Base-by-base conservation (phyloP, 2,113 vertebrate species). In the Leiothrix lutea region DNA sequence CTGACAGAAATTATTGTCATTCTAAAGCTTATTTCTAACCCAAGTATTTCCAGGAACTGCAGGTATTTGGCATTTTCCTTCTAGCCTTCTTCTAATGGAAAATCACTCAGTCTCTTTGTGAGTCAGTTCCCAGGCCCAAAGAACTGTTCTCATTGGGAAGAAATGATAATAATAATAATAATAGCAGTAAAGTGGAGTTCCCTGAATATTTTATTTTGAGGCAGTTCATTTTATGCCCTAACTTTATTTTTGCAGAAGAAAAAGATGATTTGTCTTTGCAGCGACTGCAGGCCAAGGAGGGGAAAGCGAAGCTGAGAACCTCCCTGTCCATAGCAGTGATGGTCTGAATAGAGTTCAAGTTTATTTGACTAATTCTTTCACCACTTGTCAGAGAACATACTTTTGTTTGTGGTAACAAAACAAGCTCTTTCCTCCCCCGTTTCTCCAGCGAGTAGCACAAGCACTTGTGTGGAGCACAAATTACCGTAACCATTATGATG, bases 311-410 rank as follows among this genome's bases (percentile, higher is more conserved):
- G 87, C 92, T 95, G 91, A 97, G 96, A 97, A 95, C 91, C 36
- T 94, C 94, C 85, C 77, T 3, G 3, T 90, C 69, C 71, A 22
- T 85, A 96, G 45, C 56, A 96, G 88, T 23, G 33, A 95, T 58
- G 93, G 60, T 92, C 94, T 90, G 94, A 88, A 71, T 54, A 91
- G 96, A 96, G 95, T 97, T 98, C 95, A 96, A 94, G 96, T 98
- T 98, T 98, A 98, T 98, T 98, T 98, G 98, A 97, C 97, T 98
- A 98, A 98, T 98, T 98, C 97, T 98, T 98, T 98, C 98, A 98
- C 64, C 97, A 96, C 98, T 98, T 98, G 98, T 98, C 98, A 98
- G 96, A 36, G 95, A 97, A 96, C 97, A 97, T 97, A 95, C 96
- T 98, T 98, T 97, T 95, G 91, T 97, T 97, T 95, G 92, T 8